Conservation (phyloP, 2,888 invertebrate genomes). For the Meta bourneti region DNA sequence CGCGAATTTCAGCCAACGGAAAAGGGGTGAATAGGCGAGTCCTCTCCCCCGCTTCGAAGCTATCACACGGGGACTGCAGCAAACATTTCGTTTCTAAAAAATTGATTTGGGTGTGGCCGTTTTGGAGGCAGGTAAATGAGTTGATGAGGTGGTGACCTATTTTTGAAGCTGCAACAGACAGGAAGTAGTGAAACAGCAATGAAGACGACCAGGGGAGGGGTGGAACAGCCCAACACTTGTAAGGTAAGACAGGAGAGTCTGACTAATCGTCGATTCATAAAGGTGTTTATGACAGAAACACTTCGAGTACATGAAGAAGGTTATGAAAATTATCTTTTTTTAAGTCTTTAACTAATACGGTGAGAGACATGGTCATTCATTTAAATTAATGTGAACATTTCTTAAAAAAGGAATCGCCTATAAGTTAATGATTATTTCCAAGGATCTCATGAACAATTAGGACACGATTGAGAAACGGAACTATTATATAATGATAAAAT, state of each 20-base stretch:
- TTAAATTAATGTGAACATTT: not conserved
- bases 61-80: not conserved
- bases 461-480: not conserved
- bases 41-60: not conserved
- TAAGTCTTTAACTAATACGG: not conserved
- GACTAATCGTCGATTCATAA: conserved; percentile 9
- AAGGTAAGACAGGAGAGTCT: not conserved
- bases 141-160: conserved; percentile 55
- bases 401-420: not conserved
- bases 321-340: not conserved
- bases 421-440: not conserved
- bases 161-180: conserved; percentile 60
- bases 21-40: not conserved
- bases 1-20: not conserved
- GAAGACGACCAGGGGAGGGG: conserved; percentile 28
- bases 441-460: not conserved
- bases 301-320: not conserved
- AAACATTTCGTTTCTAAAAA: conserved; percentile 40
- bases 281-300: conserved; percentile 23
- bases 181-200: conserved; percentile 53
- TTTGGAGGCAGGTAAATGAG: conserved; percentile 56
- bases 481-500: too few relatives aligned
- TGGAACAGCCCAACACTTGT: conserved; percentile 14
- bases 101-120: conserved; percentile 74
- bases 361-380: not conserved